Percentiles rank a stretch among this genome's conserved stretches.
Evolutionary conservation across 1,140 invertebrate genomes (phyloP).

Genomic region (Scaptomyza pallida): DNA sequence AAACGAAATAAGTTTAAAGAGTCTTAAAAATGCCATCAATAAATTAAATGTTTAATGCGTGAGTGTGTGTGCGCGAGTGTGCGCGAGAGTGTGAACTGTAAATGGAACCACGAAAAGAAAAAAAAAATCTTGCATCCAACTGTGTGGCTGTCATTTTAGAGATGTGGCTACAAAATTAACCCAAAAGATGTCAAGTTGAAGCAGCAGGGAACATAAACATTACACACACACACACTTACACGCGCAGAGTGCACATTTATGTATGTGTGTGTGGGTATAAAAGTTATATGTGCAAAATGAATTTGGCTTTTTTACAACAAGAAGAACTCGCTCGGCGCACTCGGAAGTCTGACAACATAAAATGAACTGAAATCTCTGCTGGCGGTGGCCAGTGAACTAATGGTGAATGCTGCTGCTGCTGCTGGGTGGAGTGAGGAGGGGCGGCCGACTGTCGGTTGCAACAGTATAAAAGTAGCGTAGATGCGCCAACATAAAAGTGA

Average conservation of each 20-base stretch:
- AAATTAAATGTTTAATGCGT: background rate
- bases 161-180: conserved; percentile 68
- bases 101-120: conserved; percentile 1
- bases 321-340: conserved; percentile 47
- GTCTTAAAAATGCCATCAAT: background rate
- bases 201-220: conserved; percentile 66
- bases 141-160: conserved; percentile 38
- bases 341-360: conserved; percentile 81
- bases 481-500: conserved; percentile 75
- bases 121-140: conserved; percentile 8
- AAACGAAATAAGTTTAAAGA: conserved; percentile 3
- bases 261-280: conserved; percentile 32
- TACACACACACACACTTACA: background rate
- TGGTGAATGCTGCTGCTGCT: conserved; percentile 25
- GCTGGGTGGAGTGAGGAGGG: background rate
- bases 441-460: conserved; percentile 35
- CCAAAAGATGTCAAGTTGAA: conserved; percentile 63
- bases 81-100: background rate
- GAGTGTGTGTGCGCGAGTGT: too few relatives aligned
- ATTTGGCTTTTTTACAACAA: conserved; percentile 78
- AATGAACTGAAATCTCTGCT: conserved; percentile 81
- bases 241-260: background rate
- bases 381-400: conserved; percentile 75
- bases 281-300: conserved; percentile 78
- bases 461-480: conserved; percentile 63